Percentiles rank a stretch among this genome's conserved stretches.
These are phyloP conservation scores for Drosophila nigricruria DNA, from an alignment of 2,888 invertebrate species.

Conservation along the genomic window DNA sequence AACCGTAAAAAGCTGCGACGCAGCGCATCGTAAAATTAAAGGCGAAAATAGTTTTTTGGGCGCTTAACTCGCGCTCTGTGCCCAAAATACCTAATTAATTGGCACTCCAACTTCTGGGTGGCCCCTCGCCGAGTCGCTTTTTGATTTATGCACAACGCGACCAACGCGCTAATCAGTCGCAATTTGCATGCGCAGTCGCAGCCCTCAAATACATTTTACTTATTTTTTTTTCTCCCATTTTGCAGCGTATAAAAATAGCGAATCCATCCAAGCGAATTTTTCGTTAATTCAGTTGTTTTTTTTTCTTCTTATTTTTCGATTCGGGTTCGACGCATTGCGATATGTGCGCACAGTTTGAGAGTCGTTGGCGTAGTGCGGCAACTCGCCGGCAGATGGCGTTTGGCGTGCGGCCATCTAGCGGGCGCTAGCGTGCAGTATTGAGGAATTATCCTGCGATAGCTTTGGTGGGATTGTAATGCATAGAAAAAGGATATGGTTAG, in stretches of 20 bases:
- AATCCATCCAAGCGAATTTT: constrained; percentile 23
- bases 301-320: constrained; percentile 6
- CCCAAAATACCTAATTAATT: constrained; percentile 76
- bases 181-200: constrained; percentile 69
- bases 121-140: constrained; percentile 49
- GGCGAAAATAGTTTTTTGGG: constrained; percentile 66
- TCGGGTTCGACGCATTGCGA: constrained; percentile 10
- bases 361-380: constrained; percentile 19
- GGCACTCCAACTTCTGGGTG: constrained; percentile 69
- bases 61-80: constrained; percentile 64
- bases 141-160: constrained; percentile 75
- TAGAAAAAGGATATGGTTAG: not conserved
- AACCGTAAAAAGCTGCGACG: constrained; percentile 55
- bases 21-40: constrained; percentile 62
- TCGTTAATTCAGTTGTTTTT: not conserved
- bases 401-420: constrained; percentile 19
- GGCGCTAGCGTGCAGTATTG: not conserved
- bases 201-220: constrained; percentile 31
- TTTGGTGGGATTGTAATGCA: not conserved
- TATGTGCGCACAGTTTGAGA: constrained; percentile 44
- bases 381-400: constrained; percentile 44
- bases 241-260: constrained; percentile 60
- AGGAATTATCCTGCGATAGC: constrained; percentile 29
- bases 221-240: constrained; percentile 4
- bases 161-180: constrained; percentile 62